Percentiles rank a stretch among this genome's conserved stretches.
phyloP scores from a whole-genome alignment of 1,140 invertebrate species.

The Tyrophagus putrescentiae region DNA sequence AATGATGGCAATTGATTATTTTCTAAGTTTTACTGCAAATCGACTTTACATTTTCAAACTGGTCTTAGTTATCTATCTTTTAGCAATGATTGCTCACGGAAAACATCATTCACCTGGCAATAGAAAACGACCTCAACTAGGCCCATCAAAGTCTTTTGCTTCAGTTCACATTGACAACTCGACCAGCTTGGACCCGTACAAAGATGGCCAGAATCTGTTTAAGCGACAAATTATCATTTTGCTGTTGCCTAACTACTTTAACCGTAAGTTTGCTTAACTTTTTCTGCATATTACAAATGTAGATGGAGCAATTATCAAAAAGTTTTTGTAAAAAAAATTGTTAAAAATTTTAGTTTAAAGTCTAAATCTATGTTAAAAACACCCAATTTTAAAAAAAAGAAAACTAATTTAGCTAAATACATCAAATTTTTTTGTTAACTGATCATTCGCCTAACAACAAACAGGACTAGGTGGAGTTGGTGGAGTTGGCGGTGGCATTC shows the following conservation, averaged over 20 bases:
- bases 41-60: no score
- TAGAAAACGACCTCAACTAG: no score
- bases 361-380: not conserved
- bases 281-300: not conserved
- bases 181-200: not conserved
- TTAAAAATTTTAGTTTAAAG: not conserved
- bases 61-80: no score
- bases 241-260: not conserved
- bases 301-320: not conserved
- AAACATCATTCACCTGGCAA: no score
- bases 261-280: no score
- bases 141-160: no score
- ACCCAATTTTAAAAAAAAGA: not conserved
- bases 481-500: not conserved
- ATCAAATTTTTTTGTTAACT: no score
- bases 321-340: not conserved
- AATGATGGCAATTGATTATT: no score
- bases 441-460: not conserved
- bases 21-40: no score
- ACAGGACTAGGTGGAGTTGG: not conserved
- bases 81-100: no score
- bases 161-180: not conserved
- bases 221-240: slow-evolving; percentile 1
- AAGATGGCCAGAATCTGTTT: not conserved
- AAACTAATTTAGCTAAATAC: no score